Evolutionary conservation across 1,140 invertebrate species (phyloP).

Genomic region (Ruditapes philippinarum): DNA sequence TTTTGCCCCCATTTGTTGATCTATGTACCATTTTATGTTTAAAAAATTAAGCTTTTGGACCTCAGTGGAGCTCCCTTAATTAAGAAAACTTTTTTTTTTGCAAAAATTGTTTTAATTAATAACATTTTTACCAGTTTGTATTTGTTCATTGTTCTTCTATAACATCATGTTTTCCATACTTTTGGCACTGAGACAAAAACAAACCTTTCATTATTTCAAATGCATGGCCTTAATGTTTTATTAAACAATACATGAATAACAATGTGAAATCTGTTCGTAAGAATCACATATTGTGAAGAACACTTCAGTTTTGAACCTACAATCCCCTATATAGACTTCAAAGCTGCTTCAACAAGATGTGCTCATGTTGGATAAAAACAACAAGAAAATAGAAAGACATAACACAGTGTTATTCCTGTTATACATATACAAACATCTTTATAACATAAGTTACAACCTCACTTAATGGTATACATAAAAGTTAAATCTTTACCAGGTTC

Average conservation of each 20-base stretch:
- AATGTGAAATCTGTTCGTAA: neutral
- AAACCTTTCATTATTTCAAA: no score
- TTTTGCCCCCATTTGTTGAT: no score
- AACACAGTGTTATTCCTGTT: neutral
- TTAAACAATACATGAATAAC: neutral
- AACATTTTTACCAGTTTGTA: no score
- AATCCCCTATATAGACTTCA: conserved; percentile 23
- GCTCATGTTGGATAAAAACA: conserved; percentile 32
- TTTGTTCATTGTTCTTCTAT: no score
- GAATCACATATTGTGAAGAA: conserved; percentile 1
- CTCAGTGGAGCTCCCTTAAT: no score
- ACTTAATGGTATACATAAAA: neutral
- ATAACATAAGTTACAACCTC: neutral
- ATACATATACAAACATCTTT: neutral
- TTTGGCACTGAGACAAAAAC: no score
- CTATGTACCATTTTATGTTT: no score
- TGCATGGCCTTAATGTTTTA: neutral
- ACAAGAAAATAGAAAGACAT: conserved; percentile 1
- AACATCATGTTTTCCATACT: no score
- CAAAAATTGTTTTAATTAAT: no score
- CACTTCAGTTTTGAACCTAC: neutral
- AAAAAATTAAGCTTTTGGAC: no score
- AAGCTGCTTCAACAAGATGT: neutral
- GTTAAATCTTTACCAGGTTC: neutral
- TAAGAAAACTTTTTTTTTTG: no score